These are phyloP conservation scores for Pituophis catenifer DNA, from an alignment of 2,113 vertebrate genomes.

Conservation along the genomic window DNA sequence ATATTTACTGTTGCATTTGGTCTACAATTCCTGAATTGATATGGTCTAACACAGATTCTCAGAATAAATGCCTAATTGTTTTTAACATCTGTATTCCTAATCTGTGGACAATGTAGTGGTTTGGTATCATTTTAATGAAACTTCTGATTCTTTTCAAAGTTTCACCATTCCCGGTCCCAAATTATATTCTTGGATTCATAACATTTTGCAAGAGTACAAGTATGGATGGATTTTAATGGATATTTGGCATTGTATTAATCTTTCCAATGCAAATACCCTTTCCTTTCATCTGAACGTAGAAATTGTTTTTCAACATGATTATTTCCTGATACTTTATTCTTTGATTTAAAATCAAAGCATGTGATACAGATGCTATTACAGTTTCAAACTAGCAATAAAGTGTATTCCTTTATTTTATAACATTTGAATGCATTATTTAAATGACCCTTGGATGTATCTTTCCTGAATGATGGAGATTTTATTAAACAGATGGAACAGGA, in stretches of 20 bases:
- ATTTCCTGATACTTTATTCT: not conserved
- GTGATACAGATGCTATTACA: not conserved
- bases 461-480: not conserved
- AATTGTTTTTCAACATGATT: not conserved
- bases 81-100: not conserved
- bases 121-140: not conserved
- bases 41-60: not conserved
- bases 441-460: not conserved
- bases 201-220: not conserved
- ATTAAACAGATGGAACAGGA: not conserved
- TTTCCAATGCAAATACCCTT: not conserved
- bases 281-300: not conserved
- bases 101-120: not conserved
- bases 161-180: not conserved
- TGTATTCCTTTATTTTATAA: not conserved
- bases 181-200: not conserved
- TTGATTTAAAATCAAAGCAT: not conserved
- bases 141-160: not conserved
- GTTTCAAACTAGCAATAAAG: not conserved
- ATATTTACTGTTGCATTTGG: not conserved
- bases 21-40: not conserved
- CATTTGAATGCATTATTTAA: not conserved
- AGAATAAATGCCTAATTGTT: not conserved
- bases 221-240: not conserved
- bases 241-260: not conserved